These are phyloP conservation scores for Rhinoptilus africanus DNA, from an alignment of 2,113 vertebrate species.

Conservation along the genomic window DNA sequence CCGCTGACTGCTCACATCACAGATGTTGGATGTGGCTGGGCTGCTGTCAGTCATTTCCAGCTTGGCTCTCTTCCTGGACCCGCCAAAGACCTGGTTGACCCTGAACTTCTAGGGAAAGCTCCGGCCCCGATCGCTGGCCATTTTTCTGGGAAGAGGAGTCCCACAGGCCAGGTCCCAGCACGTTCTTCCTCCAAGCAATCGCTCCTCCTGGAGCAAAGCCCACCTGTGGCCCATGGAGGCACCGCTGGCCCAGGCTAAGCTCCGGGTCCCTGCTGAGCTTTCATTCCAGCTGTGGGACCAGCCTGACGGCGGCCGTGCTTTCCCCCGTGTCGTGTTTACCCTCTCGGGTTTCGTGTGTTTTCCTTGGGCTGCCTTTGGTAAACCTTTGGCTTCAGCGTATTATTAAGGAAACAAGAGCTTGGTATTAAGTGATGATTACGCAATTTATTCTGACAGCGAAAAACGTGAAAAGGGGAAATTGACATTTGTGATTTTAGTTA, in stretches of 20 bases:
- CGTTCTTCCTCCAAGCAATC: not conserved
- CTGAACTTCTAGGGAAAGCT: not conserved
- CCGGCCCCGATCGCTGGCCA: not conserved
- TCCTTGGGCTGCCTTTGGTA: slow-evolving; percentile 48
- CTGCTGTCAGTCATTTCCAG: not conserved
- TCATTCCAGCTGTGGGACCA: not conserved
- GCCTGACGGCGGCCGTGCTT: rapidly evolving
- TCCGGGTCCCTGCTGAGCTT: not conserved
- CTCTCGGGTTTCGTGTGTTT: slow-evolving; percentile 39
- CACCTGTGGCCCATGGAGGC: not conserved
- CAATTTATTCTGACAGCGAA: slow-evolving; percentile 69
- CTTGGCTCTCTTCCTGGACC: rapidly evolving
- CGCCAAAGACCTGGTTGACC: not conserved
- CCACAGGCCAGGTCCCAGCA: not conserved
- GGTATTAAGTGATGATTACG: slow-evolving; percentile 66
- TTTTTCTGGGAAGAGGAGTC: not conserved
- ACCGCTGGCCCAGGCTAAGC: not conserved
- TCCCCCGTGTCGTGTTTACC: not conserved
- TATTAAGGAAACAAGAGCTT: slow-evolving; percentile 63
- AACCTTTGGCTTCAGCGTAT: slow-evolving; percentile 28
- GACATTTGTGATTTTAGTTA: slow-evolving; percentile 65
- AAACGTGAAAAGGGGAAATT: slow-evolving; percentile 65
- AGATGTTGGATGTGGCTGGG: rapidly evolving
- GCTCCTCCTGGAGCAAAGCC: not conserved
- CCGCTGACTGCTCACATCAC: rapidly evolving